These are phyloP conservation scores for Metallyticus violacea DNA, from an alignment of 2,888 invertebrate species.

Conservation along the genomic window DNA sequence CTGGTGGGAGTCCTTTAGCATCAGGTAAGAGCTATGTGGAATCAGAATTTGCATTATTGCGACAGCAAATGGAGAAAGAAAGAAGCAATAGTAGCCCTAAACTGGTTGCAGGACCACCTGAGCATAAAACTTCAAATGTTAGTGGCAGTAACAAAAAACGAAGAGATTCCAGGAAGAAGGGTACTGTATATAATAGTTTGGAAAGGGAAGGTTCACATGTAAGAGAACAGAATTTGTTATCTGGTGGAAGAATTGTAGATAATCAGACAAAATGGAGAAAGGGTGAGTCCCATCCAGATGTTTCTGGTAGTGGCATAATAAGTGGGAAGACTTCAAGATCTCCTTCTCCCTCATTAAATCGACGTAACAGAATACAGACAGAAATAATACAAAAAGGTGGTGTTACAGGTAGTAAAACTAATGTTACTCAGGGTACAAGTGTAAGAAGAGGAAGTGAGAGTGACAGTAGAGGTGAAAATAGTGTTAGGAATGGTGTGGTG, in stretches of 20 bases:
- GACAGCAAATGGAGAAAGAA: constrained; percentile 6
- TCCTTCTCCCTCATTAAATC: constrained; percentile 1
- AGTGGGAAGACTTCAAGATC: background rate
- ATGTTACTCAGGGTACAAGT: background rate
- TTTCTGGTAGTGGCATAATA: background rate
- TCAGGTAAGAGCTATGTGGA: constrained; percentile 3
- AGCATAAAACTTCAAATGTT: background rate
- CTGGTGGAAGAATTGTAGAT: constrained; percentile 50
- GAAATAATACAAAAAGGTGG: constrained; percentile 1
- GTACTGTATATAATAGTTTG: constrained; percentile 47
- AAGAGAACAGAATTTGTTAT: constrained; percentile 48
- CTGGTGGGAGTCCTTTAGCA: background rate
- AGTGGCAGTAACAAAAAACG: constrained; percentile 47
- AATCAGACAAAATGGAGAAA: constrained; percentile 41
- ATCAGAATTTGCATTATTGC: background rate
- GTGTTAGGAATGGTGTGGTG: background rate
- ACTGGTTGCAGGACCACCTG: background rate
- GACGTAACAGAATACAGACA: background rate
- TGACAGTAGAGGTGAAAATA: constrained; percentile 15
- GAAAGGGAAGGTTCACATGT: constrained; percentile 48
- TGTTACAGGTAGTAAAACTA: background rate
- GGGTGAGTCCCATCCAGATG: background rate
- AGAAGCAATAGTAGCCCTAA: background rate
- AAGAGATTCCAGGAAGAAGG: constrained; percentile 60
- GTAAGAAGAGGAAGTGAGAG: constrained; percentile 28